Evolutionary conservation across 2,113 vertebrate genomes (phyloP).

Genomic region (Halichoeres trimaculatus): DNA sequence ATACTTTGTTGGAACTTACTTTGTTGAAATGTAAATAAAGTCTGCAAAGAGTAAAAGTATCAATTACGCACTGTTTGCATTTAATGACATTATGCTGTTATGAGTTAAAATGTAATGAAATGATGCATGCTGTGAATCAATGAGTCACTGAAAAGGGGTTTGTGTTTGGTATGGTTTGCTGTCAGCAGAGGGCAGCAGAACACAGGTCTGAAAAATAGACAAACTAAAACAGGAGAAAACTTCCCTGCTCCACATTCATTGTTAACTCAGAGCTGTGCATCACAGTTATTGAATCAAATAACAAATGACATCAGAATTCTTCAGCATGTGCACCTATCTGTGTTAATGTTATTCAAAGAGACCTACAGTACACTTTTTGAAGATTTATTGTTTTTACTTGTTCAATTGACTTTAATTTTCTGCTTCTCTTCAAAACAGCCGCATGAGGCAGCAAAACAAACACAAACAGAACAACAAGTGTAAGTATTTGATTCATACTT

Average conservation of each 20-base stretch:
- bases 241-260: neutral
- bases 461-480: neutral
- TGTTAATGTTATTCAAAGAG: no score
- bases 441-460: neutral
- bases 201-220: constrained; percentile 28
- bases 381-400: no score
- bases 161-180: neutral
- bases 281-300: neutral
- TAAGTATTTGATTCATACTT: neutral
- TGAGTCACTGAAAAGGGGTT: neutral
- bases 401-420: neutral
- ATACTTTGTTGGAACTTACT: neutral
- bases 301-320: no score
- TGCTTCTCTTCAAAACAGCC: neutral
- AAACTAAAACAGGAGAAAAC: neutral
- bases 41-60: neutral
- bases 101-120: neutral
- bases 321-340: no score
- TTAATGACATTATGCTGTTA: neutral
- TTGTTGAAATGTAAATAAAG: neutral
- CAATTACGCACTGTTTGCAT: neutral
- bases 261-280: neutral
- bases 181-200: constrained; percentile 73
- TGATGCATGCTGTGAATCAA: neutral
- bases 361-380: no score